These are phyloP conservation scores for Xiphophorus maculatus DNA, from an alignment of 2,113 vertebrate species.

Conservation along the genomic window DNA sequence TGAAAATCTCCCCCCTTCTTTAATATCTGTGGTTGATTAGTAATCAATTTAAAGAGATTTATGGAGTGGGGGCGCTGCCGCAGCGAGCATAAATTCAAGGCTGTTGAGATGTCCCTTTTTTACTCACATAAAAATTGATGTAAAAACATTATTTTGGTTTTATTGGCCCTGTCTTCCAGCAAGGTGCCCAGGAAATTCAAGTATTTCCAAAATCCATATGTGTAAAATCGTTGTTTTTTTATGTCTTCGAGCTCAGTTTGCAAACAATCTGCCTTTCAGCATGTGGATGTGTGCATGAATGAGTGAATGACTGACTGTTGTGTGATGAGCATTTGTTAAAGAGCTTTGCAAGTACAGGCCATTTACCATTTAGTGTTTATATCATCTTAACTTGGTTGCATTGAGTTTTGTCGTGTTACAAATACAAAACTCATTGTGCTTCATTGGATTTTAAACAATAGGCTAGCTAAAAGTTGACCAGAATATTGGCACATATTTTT, in stretches of 20 bases:
- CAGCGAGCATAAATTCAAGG: background rate
- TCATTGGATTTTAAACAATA: no score
- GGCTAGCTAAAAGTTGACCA: no score
- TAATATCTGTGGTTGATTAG: constrained; percentile 14
- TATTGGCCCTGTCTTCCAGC: constrained; percentile 12
- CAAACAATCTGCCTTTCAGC: no score
- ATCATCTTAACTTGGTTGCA: no score
- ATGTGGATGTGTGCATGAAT: no score
- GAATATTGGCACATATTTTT: no score
- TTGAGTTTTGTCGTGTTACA: no score
- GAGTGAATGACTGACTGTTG: no score
- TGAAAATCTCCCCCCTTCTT: constrained; percentile 2
- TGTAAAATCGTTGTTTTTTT: background rate
- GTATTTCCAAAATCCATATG: constrained; percentile 17
- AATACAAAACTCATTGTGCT: no score
- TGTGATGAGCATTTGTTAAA: no score
- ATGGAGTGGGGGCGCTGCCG: constrained; percentile 4
- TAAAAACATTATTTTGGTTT: constrained; percentile 22
- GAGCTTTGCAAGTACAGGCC: no score
- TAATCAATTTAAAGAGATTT: constrained; percentile 29
- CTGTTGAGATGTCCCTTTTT: background rate
- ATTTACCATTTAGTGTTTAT: no score
- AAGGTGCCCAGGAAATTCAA: constrained; percentile 3
- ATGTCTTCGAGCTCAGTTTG: background rate
- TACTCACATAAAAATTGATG: constrained; percentile 7